Percentiles rank a stretch among this genome's conserved stretches.
Conservation (phyloP, 2,888 invertebrate genomes). For the Pyrgus malvae region DNA sequence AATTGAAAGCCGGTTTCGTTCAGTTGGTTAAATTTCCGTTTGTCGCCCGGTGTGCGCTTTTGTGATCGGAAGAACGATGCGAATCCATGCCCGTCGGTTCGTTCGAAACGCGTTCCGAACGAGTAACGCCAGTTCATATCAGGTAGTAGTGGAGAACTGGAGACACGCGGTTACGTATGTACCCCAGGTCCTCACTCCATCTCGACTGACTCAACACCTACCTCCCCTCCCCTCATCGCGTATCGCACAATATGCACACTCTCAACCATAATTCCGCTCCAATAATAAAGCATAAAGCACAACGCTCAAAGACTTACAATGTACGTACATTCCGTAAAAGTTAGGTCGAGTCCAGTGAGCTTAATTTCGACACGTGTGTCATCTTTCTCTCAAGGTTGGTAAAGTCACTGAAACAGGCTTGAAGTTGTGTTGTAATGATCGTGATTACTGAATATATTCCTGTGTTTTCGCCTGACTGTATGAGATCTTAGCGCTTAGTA, state of each 20-base stretch:
- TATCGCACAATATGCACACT: neutral
- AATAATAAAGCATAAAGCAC: neutral
- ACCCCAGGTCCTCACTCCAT: neutral
- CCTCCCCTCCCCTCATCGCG: neutral
- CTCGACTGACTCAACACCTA: neutral
- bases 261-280: neutral
- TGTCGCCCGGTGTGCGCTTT: neutral
- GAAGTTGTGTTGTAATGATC: neutral
- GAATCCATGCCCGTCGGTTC: neutral
- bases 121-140: neutral
- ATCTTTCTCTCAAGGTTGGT: conserved; percentile 5
- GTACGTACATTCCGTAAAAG: conserved; percentile 6
- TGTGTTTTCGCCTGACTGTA: neutral
- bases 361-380: neutral
- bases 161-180: neutral
- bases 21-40: neutral
- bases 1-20: neutral
- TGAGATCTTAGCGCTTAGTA: neutral
- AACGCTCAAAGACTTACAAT: neutral
- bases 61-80: neutral
- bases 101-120: neutral
- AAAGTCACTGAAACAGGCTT: conserved; percentile 20
- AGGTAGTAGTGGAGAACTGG: neutral
- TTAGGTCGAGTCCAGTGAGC: conserved; percentile 1
- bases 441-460: neutral